Percentiles rank a stretch among this genome's conserved stretches.
Evolutionary conservation across 2,113 vertebrate species (phyloP).

Genomic region (Tetrao urogallus): DNA sequence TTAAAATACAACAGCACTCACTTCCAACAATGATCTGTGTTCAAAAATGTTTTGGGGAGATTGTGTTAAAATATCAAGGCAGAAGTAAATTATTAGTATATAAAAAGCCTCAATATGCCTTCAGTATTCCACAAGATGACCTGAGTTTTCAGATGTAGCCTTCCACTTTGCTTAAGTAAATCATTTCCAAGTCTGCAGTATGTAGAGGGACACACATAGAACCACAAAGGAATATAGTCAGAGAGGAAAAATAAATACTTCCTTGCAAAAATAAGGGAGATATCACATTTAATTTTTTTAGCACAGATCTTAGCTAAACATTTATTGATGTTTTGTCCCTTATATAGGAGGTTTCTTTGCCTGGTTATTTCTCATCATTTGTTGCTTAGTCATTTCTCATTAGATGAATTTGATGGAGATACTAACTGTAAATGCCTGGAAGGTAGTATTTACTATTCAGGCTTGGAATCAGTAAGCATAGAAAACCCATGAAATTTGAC

Average conservation of each 20-base stretch:
- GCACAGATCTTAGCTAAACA: neutral
- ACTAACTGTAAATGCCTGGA: neutral
- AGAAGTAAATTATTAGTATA: neutral
- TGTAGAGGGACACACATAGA: neutral
- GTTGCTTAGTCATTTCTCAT: neutral
- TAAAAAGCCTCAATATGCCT: neutral
- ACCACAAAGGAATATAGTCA: neutral
- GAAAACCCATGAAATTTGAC: neutral
- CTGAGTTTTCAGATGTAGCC: neutral
- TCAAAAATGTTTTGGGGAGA: neutral
- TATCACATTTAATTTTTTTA: neutral
- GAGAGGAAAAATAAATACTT: neutral
- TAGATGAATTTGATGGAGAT: neutral
- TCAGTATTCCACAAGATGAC: neutral
- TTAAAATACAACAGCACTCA: neutral
- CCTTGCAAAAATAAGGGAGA: neutral
- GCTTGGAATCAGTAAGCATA: neutral
- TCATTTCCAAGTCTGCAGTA: neutral
- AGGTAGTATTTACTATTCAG: neutral
- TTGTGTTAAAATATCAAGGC: neutral
- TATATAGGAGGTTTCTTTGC: neutral
- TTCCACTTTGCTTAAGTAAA: neutral
- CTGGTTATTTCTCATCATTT: neutral
- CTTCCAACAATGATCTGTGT: neutral
- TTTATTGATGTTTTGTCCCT: neutral